Evolutionary conservation across 2,113 vertebrate species (phyloP), one percentile per base, ranked within the genome.

Genomic region (Alexandromys fortis): DNA sequence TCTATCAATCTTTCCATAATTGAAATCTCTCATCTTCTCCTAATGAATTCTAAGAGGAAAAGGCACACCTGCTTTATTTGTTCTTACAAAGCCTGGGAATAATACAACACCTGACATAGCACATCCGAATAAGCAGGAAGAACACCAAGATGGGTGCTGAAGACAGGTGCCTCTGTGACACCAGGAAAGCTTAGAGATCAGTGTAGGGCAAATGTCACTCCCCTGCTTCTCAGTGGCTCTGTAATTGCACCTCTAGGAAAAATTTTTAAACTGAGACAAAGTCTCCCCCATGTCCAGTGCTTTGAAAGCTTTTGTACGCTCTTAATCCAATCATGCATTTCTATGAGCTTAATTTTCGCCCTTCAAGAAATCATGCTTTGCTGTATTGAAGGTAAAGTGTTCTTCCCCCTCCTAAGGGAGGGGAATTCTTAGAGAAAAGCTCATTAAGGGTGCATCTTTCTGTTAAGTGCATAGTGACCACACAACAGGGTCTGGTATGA

Each of bases 401-500:
- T 35, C 7, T 10, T 3, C 28, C 14, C 67, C 35, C 28, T 70
- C 73, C 65, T 28, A 12, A 35, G 93, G 70, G 70, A 42, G 72
- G 33, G 85, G 83, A 95, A 61, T 26, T 35, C 91, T 73, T 45
- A 9, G 49, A 12, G 72, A 95, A 65, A 77, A 9, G 10, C 30
- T n/a, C 58, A 11, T 49, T 88, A 77, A 68, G 47, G 4, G 17
- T 22, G 6, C 9, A 9, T 67, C 82, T 67, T 45, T 38, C 28
- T 33, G 49, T 26, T 55, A 10, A 38, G 55, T 19, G 38, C 14
- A 9, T 22, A n/a, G 26, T 83, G 38, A 38, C 14, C 1, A 0
- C 33, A 1, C 30, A 9, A 1, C 49, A 13, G 0, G 0, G 0
- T 14, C 5, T 16, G 49, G 33, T 5, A 28, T 45, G 16, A 9